Percentiles rank a stretch among this genome's conserved stretches.
These are phyloP conservation scores for Rhinoraja longicauda DNA, from an alignment of 2,797 vertebrate genomes.

Conservation along the genomic window DNA sequence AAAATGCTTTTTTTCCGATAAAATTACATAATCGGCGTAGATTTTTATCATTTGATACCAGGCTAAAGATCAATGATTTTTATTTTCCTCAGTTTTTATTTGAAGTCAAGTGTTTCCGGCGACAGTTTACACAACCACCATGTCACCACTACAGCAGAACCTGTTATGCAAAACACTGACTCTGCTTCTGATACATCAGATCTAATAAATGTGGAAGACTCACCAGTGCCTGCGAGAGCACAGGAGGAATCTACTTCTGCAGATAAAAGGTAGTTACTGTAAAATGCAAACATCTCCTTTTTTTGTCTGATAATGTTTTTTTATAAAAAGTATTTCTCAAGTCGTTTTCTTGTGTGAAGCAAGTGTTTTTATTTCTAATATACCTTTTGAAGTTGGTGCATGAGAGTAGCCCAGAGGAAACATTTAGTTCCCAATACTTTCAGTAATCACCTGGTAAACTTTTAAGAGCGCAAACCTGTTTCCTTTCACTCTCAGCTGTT, in stretches of 20 bases:
- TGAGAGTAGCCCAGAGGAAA: not conserved
- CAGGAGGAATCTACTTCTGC: slow-evolving; percentile 51
- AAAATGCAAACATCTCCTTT: not conserved
- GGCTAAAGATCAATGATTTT: not conserved
- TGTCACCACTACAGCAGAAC: slow-evolving; percentile 59
- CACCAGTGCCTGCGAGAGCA: slow-evolving; percentile 55
- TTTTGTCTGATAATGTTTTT: not conserved
- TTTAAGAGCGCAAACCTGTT: not conserved
- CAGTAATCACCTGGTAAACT: not conserved
- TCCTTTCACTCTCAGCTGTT: not conserved
- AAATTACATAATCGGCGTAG: not conserved
- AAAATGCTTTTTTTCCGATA: not conserved
- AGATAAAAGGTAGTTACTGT: slow-evolving; percentile 62
- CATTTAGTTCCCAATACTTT: no score
- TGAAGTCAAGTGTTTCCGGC: slow-evolving; percentile 87
- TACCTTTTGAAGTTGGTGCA: not conserved
- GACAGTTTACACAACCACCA: slow-evolving; percentile 82
- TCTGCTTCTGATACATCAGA: slow-evolving; percentile 55
- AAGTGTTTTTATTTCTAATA: not conserved
- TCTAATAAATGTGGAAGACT: slow-evolving; percentile 63
- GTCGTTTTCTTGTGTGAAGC: not conserved
- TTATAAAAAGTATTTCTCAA: not conserved
- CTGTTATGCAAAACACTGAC: slow-evolving; percentile 61
- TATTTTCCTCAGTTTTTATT: slow-evolving; percentile 68
- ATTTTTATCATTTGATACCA: not conserved